These are phyloP conservation scores for Stegodyphus dumicola DNA, from an alignment of 1,140 invertebrate species.

Conservation along the genomic window DNA sequence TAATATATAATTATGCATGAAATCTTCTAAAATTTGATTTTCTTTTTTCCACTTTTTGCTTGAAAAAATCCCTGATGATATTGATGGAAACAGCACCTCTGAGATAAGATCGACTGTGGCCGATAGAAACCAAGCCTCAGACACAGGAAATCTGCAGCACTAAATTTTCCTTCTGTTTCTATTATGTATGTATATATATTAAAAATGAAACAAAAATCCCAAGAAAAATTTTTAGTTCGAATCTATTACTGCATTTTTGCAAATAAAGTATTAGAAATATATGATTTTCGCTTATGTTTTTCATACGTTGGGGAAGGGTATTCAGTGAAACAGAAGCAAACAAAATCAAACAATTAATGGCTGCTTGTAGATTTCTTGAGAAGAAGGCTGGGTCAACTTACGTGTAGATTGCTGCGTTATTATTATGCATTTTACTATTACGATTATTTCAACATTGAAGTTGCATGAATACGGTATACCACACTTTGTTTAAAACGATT, in stretches of 20 bases:
- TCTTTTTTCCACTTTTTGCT: conserved; percentile 36
- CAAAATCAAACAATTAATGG: no score
- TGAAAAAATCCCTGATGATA: conserved; percentile 59
- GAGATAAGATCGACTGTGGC: conserved; percentile 7
- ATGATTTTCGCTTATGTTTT: no score
- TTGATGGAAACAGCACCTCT: conserved; percentile 54
- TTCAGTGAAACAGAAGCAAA: no score
- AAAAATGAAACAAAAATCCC: background rate
- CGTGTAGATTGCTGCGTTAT: conserved; percentile 21
- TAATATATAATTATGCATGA: conserved; percentile 7
- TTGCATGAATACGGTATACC: conserved; percentile 30
- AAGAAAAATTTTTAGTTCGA: no score
- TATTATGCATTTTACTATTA: conserved; percentile 2
- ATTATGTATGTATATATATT: background rate
- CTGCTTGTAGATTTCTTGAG: background rate
- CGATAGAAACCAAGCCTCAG: conserved; percentile 6
- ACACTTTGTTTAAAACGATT: conserved; percentile 45
- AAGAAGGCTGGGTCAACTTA: background rate
- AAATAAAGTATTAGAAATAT: no score
- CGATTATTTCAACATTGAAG: conserved; percentile 29
- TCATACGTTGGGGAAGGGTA: no score
- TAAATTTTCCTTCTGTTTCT: conserved; percentile 1
- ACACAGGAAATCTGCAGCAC: conserved; percentile 8
- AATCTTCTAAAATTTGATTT: conserved; percentile 12
- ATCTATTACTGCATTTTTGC: no score